phyloP scores from a whole-genome alignment of 2,888 invertebrate genomes.

The Alitta virens region DNA sequence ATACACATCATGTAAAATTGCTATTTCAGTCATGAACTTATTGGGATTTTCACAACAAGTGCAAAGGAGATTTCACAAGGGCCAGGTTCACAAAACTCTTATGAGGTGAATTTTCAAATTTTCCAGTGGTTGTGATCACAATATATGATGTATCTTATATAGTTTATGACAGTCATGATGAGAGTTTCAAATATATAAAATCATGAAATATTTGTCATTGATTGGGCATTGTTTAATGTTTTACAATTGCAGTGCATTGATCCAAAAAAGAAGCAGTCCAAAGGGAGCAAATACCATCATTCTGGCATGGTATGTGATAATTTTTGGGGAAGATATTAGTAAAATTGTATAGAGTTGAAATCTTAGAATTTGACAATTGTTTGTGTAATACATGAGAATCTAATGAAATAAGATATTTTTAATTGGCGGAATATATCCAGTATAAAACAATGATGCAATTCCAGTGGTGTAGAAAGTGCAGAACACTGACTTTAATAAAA shows the following conservation, averaged over 20 bases:
- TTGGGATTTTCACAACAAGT: constrained; percentile 60
- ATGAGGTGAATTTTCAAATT: constrained; percentile 38
- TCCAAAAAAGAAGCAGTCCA: constrained; percentile 59
- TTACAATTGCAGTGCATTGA: constrained; percentile 52
- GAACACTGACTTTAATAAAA: too few relatives aligned
- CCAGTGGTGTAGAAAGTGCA: too few relatives aligned
- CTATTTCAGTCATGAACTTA: constrained; percentile 56
- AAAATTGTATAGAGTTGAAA: too few relatives aligned
- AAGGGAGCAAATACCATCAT: constrained; percentile 59
- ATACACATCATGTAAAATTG: too few relatives aligned
- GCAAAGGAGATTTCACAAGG: constrained; percentile 56
- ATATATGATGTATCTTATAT: too few relatives aligned
- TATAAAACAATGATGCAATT: too few relatives aligned
- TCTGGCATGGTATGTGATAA: constrained; percentile 52
- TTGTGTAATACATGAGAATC: background rate
- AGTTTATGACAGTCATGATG: too few relatives aligned
- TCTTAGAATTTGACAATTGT: background rate
- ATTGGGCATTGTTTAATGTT: background rate
- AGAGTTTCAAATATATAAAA: too few relatives aligned
- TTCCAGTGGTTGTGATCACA: too few relatives aligned
- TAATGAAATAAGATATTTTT: background rate
- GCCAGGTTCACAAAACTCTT: constrained; percentile 46
- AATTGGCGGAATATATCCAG: too few relatives aligned
- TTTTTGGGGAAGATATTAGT: too few relatives aligned
- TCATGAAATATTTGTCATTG: too few relatives aligned